phyloP scores from a whole-genome alignment of 2,113 vertebrate genomes.

The Entomyzon cyanotis region DNA sequence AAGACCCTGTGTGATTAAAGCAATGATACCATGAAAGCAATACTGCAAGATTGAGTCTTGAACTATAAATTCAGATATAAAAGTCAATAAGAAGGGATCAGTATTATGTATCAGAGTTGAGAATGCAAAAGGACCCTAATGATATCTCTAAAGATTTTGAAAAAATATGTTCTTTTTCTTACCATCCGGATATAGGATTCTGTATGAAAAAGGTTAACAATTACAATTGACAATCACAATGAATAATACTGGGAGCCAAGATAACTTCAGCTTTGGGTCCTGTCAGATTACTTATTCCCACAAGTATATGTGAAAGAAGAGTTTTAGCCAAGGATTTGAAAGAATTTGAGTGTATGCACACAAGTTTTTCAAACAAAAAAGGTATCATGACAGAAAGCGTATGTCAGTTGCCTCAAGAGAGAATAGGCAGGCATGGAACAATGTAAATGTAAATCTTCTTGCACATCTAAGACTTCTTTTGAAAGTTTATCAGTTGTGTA shows the following conservation, averaged over 20 bases:
- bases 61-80: not conserved
- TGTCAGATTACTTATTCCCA: not conserved
- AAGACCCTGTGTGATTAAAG: not conserved
- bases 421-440: not conserved
- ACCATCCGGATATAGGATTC: not conserved
- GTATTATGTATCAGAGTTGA: not conserved
- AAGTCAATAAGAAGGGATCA: not conserved
- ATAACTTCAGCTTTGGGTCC: not conserved
- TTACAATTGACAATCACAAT: not conserved
- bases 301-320: not conserved
- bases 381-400: accelerated
- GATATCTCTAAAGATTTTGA: not conserved
- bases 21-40: not conserved
- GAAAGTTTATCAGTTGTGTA: not conserved
- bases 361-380: not conserved
- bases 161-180: not conserved
- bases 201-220: not conserved
- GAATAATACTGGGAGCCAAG: not conserved
- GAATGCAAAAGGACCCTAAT: not conserved
- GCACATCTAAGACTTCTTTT: not conserved
- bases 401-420: not conserved
- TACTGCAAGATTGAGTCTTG: not conserved
- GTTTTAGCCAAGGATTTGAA: not conserved
- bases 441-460: not conserved
- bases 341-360: not conserved